A percentile compares a stretch with the other conserved stretches of the same genome.
These are phyloP conservation scores for Marmota flaviventris DNA, from an alignment of 2,113 vertebrate species.

Conservation along the genomic window DNA sequence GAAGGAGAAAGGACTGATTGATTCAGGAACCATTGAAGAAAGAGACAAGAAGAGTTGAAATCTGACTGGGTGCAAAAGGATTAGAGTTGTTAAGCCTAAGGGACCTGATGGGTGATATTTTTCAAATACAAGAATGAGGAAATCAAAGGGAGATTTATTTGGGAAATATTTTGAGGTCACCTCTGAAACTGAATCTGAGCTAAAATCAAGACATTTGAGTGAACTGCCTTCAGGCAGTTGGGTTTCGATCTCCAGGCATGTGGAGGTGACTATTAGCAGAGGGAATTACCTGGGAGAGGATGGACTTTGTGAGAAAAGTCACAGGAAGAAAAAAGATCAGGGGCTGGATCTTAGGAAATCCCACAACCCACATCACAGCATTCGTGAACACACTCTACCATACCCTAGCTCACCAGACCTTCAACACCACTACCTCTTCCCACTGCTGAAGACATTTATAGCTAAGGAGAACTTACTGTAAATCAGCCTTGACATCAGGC, in stretches of 20 bases:
- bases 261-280: not conserved
- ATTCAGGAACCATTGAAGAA: not conserved
- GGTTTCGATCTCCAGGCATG: not conserved
- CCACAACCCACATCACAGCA: not conserved
- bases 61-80: not conserved
- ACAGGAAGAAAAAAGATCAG: not conserved
- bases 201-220: not conserved
- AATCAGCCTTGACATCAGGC: not conserved
- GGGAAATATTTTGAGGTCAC: not conserved
- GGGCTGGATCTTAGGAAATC: not conserved
- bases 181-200: not conserved
- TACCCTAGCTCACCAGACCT: not conserved
- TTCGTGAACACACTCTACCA: not conserved
- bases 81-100: not conserved
- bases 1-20: not conserved
- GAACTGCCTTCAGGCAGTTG: not conserved
- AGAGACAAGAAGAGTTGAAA: not conserved
- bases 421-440: not conserved
- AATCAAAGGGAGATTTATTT: not conserved
- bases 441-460: not conserved
- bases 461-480: not conserved
- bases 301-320: not conserved
- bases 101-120: not conserved
- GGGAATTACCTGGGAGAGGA: not conserved
- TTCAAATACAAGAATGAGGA: not conserved